These are phyloP conservation scores for Ptychochromis oligacanthus DNA, from an alignment of 2,113 vertebrate species.

Conservation along the genomic window DNA sequence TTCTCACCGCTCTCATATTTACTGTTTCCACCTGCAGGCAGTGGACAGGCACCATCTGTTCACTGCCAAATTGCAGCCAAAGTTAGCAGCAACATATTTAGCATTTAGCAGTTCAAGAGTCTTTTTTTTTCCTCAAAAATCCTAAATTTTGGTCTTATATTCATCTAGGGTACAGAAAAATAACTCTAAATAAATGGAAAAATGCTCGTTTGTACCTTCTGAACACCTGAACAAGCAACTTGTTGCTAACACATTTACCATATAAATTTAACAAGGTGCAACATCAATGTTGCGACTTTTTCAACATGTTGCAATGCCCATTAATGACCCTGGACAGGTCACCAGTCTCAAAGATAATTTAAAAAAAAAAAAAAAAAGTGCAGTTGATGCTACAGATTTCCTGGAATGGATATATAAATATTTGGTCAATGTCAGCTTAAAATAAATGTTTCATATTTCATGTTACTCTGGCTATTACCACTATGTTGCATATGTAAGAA, in stretches of 20 bases:
- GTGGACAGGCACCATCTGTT: not conserved
- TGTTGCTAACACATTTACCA: not conserved
- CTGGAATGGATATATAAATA: not conserved
- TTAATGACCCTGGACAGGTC: not conserved
- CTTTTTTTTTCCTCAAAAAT: fast-evolving
- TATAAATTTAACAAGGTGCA: not conserved
- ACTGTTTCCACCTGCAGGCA: not conserved
- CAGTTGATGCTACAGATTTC: not conserved
- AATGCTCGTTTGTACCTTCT: not conserved
- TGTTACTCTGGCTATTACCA: not conserved
- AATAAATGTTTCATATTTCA: not conserved
- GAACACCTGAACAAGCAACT: not conserved
- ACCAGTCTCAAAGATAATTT: not conserved
- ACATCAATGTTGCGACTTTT: not conserved
- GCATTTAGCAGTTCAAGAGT: not conserved
- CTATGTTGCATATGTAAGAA: too few relatives aligned
- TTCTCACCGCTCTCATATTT: not conserved
- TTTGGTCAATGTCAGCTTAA: not conserved
- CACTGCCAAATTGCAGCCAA: not conserved
- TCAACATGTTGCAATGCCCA: not conserved
- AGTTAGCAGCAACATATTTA: not conserved
- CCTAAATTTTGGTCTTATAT: not conserved
- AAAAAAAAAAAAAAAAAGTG: too few relatives aligned
- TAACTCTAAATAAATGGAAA: not conserved
- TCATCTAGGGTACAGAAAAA: not conserved